Evolutionary conservation across 2,113 vertebrate species (phyloP).

Genomic region (Microtus oregoni): DNA sequence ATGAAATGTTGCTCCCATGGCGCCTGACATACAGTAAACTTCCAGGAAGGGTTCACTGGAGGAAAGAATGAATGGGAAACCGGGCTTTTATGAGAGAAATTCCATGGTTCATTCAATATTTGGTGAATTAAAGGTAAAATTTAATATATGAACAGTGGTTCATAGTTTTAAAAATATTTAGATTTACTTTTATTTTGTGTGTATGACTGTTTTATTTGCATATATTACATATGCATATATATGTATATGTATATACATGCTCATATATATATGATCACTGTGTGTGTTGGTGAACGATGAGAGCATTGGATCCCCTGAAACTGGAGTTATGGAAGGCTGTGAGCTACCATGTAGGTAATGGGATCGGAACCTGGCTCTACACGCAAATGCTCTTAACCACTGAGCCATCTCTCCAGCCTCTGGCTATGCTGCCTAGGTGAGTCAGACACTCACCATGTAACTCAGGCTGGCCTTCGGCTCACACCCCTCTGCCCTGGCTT

Average conservation of each 20-base stretch:
- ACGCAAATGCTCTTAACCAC: not conserved
- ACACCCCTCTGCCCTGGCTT: not conserved
- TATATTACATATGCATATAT: too few species aligned
- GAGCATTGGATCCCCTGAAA: not conserved
- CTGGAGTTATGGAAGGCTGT: not conserved
- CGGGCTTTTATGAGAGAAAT: not conserved
- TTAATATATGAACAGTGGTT: not conserved
- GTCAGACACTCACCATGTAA: not conserved
- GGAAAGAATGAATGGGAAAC: not conserved
- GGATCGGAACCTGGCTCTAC: not conserved
- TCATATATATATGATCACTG: too few species aligned
- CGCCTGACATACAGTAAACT: not conserved
- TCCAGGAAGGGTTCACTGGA: not conserved
- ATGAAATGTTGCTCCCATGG: not conserved
- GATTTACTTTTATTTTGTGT: not conserved
- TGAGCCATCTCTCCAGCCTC: not conserved
- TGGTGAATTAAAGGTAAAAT: not conserved
- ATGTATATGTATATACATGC: too few species aligned
- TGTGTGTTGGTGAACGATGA: not conserved
- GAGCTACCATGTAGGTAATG: not conserved
- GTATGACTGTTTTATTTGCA: not conserved
- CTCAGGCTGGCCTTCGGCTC: not conserved
- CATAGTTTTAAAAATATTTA: not conserved
- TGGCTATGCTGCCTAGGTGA: not conserved
- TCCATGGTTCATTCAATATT: not conserved